Conservation (phyloP, 2,888 invertebrate genomes). For the Elegia similella region DNA sequence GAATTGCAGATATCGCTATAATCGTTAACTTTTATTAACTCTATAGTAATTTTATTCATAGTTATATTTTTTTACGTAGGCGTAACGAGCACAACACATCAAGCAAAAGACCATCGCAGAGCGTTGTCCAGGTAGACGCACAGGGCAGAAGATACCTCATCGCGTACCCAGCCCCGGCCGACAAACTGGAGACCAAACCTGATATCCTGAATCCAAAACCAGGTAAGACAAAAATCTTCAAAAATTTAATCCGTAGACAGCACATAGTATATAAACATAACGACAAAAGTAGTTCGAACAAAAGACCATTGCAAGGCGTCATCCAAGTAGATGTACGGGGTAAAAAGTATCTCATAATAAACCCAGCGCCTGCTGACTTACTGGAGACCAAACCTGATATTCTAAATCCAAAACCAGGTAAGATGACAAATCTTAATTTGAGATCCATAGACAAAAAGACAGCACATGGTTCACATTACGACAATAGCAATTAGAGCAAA, state of each 20-base stretch:
- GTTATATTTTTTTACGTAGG: constrained; percentile 32
- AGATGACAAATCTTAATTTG: constrained; percentile 28
- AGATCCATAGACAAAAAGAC: too few relatives aligned
- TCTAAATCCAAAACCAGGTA: constrained; percentile 69
- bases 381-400: constrained; percentile 71
- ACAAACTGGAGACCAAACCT: constrained; percentile 68
- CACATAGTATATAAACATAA: too few relatives aligned
- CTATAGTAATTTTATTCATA: too few relatives aligned
- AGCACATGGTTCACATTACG: too few relatives aligned
- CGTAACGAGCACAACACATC: constrained; percentile 52
- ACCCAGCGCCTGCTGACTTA: constrained; percentile 61
- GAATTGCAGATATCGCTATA: too few relatives aligned
- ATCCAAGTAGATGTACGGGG: constrained; percentile 74
- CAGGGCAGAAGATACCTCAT: constrained; percentile 69
- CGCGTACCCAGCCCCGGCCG: constrained; percentile 62
- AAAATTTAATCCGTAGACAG: too few relatives aligned
- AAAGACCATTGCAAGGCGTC: constrained; percentile 70
- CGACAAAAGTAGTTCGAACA: constrained; percentile 37
- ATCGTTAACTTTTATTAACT: too few relatives aligned
- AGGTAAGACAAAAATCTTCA: constrained; percentile 45
- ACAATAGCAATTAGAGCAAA: constrained; percentile 41
- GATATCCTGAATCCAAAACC: constrained; percentile 71
- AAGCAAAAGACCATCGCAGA: constrained; percentile 68
- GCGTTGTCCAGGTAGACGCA: constrained; percentile 73
- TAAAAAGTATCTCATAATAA: constrained; percentile 66